Percentiles rank a stretch among this genome's conserved stretches.
Evolutionary conservation across 2,113 vertebrate genomes (phyloP).

Genomic region (Mastomys natalensis): DNA sequence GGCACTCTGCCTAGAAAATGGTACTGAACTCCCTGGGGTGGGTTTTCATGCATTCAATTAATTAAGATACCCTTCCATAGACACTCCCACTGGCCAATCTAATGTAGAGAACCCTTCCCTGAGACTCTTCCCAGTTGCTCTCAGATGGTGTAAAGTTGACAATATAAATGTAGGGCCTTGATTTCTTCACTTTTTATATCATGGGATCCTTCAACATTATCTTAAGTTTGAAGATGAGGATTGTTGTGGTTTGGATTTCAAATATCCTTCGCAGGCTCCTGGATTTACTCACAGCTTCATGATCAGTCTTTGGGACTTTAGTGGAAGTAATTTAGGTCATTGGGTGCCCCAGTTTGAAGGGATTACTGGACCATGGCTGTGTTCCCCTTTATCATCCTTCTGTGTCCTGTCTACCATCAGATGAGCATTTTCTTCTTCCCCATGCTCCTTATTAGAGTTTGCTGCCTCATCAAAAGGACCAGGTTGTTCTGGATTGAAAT

Average conservation of each 20-base stretch:
- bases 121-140: background rate
- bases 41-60: background rate
- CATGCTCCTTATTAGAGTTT: background rate
- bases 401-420: background rate
- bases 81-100: background rate
- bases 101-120: no score
- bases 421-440: background rate
- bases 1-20: background rate
- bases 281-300: background rate
- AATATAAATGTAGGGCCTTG: accelerated
- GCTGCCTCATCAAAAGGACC: background rate
- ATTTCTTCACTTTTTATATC: background rate
- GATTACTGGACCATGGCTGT: no score
- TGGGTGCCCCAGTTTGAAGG: background rate
- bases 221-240: background rate
- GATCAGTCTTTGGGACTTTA: background rate
- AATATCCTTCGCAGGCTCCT: background rate
- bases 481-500: background rate
- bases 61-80: background rate
- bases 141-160: background rate
- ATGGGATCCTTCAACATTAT: background rate
- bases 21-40: background rate
- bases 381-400: background rate
- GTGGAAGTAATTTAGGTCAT: background rate
- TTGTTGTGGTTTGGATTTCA: background rate